Evolutionary conservation across 2,888 invertebrate species (phyloP), one percentile per base, ranked within the genome.

Genomic region (Octonoba sinensis): DNA sequence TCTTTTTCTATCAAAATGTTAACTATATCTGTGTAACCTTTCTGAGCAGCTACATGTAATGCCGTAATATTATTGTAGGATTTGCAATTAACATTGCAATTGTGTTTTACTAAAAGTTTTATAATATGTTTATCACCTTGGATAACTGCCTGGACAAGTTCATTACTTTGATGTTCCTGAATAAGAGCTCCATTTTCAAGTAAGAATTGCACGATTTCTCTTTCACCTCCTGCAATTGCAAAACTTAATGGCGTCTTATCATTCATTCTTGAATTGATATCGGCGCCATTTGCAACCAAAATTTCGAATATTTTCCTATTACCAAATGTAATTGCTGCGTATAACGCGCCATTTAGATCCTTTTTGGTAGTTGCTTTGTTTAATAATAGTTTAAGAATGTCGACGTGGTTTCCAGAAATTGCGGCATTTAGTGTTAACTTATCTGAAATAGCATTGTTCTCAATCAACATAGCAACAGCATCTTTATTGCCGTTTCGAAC

Each of bases 41-140:
- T 24, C 11, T 4, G 2, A 20, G 70, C 70, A 24, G 70, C 70
- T 1, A 3, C 12, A 20, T 70, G 56, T 27, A 70, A 18, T 2
- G 27, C n/a, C 57, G 22, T 57, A 24, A 46, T 8, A 8, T 46
- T 46, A 13, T 18, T 3, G 13, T 13, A 18, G 56, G 24, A 24
- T 11, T 20, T 87, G 0, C 91, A 87, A 64, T 92, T 90, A 0
- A 94, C 92, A 87, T 95, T 92, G 0, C 94, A 96, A 0, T 96
- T 95, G 86, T 92, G 92, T 18, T 92, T 90, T 78, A 96, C 88
- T 0, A 97, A 49, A 47, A 64, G 1, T 56, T 64, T 54, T 16
- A 76, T 64, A 8, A 75, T 54, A 47, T 82, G 47, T 16, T 15
- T n/a, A 20, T 70, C 27, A 2, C 75, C 75, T 44, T 6, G 82